Conservation (phyloP, 2,888 invertebrate genomes). For the Gnatocerus cornutus region DNA sequence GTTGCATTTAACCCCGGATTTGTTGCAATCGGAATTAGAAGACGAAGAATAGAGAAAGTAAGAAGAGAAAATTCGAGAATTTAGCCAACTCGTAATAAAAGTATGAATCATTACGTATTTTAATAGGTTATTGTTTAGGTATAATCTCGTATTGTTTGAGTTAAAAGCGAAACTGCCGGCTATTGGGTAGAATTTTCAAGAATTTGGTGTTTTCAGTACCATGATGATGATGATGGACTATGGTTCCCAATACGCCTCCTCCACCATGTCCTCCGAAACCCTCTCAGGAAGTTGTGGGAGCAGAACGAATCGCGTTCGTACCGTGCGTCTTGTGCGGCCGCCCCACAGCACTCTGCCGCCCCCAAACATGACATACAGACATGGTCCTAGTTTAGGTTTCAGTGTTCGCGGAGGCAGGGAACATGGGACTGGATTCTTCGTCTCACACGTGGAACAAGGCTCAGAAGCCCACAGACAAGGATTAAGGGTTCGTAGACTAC, state of each 20-base stretch:
- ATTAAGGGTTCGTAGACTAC: slow-evolving; percentile 75
- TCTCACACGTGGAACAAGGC: slow-evolving; percentile 89
- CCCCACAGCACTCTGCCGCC: slow-evolving; percentile 65
- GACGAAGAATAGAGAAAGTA: too few species aligned
- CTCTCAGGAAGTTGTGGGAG: slow-evolving; percentile 71
- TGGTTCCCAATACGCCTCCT: slow-evolving; percentile 64
- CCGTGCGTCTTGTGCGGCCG: slow-evolving; percentile 75
- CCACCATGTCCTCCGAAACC: slow-evolving; percentile 68
- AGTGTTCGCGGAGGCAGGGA: slow-evolving; percentile 90
- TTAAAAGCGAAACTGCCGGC: too few species aligned
- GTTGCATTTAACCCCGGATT: too few species aligned
- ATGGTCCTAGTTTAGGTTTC: slow-evolving; percentile 84
- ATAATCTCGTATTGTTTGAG: too few species aligned
- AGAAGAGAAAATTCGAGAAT: too few species aligned
- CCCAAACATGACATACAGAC: slow-evolving; percentile 72
- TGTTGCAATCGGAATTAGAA: too few species aligned
- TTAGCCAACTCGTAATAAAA: too few species aligned
- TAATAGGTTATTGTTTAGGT: too few species aligned
- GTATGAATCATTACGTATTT: too few species aligned
- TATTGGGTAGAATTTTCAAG: too few species aligned
- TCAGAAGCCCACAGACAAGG: slow-evolving; percentile 92
- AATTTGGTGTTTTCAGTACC: slow-evolving; percentile 35
- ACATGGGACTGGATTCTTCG: slow-evolving; percentile 93
- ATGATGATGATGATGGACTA: slow-evolving; percentile 64
- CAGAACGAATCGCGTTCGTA: slow-evolving; percentile 75